Evolutionary conservation across 2,113 vertebrate species (phyloP).

Genomic region (Atrichornis clamosus): DNA sequence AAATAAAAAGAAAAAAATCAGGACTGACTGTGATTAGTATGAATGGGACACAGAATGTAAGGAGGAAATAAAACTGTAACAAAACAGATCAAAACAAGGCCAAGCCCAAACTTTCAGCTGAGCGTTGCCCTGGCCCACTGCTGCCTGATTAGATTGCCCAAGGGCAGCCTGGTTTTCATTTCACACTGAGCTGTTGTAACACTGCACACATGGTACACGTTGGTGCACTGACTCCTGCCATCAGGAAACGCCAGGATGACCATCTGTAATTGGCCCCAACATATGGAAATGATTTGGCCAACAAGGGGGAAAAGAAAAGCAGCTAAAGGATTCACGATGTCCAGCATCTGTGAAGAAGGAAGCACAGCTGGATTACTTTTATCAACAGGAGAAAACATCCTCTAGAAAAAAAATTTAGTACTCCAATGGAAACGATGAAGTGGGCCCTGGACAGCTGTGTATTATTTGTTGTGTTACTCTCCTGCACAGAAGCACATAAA

Average conservation of each 20-base stretch:
- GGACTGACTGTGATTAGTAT: conserved; percentile 82
- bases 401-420: background rate
- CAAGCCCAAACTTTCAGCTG: conserved; percentile 72
- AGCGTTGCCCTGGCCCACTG: conserved; percentile 56
- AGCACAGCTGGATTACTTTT: background rate
- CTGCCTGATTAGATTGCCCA: conserved; percentile 36
- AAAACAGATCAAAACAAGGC: conserved; percentile 78
- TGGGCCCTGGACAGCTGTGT: background rate
- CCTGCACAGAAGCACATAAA: background rate
- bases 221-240: conserved; percentile 18
- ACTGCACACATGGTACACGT: background rate
- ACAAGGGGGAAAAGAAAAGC: background rate
- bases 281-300: conserved; percentile 51
- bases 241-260: conserved; percentile 30
- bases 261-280: conserved; percentile 54
- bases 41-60: conserved; percentile 78
- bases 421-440: background rate
- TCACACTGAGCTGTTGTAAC: background rate
- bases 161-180: conserved; percentile 46
- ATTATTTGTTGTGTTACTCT: background rate
- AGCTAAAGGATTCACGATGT: background rate
- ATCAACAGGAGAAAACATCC: conserved; percentile 1
- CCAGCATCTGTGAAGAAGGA: background rate
- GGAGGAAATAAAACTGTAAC: conserved; percentile 78
- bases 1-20: conserved; percentile 84